Percentiles rank a stretch among this genome's conserved stretches.
phyloP scores from a whole-genome alignment of 2,888 invertebrate species.

The Teleiodes luculella region DNA sequence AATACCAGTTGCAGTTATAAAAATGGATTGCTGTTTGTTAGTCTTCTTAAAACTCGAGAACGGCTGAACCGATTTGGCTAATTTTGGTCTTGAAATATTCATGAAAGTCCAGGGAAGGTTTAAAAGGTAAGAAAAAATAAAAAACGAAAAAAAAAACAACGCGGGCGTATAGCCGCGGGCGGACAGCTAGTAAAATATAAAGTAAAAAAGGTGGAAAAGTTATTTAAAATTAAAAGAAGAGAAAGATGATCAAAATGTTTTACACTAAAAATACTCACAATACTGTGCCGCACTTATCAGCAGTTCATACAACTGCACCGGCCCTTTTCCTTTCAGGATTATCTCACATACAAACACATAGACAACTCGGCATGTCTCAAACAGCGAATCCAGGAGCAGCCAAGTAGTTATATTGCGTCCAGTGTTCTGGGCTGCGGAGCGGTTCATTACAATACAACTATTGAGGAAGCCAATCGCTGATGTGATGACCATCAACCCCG shows the following conservation, averaged over 20 bases:
- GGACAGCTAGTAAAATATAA: too few species aligned
- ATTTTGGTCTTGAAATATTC: too few species aligned
- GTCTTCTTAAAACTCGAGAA: too few species aligned
- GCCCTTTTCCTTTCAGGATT: constrained; percentile 53
- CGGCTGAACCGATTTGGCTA: too few species aligned
- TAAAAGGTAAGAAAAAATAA: too few species aligned
- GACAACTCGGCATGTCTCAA: constrained; percentile 63
- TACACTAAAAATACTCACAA: constrained; percentile 41
- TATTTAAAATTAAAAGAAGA: too few species aligned
- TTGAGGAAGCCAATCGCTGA: constrained; percentile 64
- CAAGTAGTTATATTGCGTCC: constrained; percentile 61
- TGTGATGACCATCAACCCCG: constrained; percentile 54
- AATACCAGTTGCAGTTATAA: neutral
- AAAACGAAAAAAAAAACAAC: too few species aligned
- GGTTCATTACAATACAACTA: constrained; percentile 57
- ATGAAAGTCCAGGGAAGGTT: too few species aligned
- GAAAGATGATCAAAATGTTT: too few species aligned
- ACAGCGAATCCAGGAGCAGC: constrained; percentile 65
- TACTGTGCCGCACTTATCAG: constrained; percentile 62
- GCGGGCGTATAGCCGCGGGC: too few species aligned
- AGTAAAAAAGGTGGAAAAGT: too few species aligned
- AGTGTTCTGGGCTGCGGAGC: constrained; percentile 41
- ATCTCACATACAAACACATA: constrained; percentile 64
- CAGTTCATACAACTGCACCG: constrained; percentile 57
- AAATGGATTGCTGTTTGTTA: too few species aligned